Evolutionary conservation across 2,888 invertebrate genomes (phyloP), one percentile per base, ranked within the genome.

Genomic region (Myopa testacea): DNA sequence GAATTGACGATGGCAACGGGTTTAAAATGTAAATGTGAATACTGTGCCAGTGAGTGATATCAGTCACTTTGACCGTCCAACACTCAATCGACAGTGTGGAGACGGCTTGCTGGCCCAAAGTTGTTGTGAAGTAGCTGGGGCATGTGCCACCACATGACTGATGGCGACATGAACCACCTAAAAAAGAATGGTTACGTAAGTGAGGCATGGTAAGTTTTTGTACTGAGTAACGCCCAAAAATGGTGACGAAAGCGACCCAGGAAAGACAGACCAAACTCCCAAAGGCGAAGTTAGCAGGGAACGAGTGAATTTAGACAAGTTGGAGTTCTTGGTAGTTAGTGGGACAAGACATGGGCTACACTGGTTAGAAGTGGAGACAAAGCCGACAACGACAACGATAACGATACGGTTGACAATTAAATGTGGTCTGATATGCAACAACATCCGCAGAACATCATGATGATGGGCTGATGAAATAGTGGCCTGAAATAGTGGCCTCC

Each of bases 61-160:
- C 75, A 81, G 79, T 81, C 83, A 82, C 69, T n/a, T n/a, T n/a
- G n/a, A 70, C 45, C 75, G 75, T 67, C 75, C 67, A 79, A 81
- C 82, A 82, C 81, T 82, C 85, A 84, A 84, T 84, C 81, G 80
- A 75, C 82, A 81, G 81, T 81, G 26, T 19, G 19, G 58, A 55
- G 71, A n/a, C n/a, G n/a, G n/a, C n/a, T n/a, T n/a, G n/a, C n/a
- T n/a, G n/a, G n/a, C n/a, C n/a, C n/a, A n/a, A 5, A 58, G 34
- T 16, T 58, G 37, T 16, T 34, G 37, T 37, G 34, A 37, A 38
- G 65, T 37, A 34, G 19, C 37, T 65, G 38, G 62, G 40, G 26
- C 62, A 19, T 62, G 62, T 63, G 12, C 65, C 37, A 19, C 52
- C 37, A n/a, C 50, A 34, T 65, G 74, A 74, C 52, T 65, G 65